A percentile compares a stretch with the other conserved stretches of the same genome.
Conservation (phyloP, 2,113 vertebrate species). For the Callocephalon fimbriatum region DNA sequence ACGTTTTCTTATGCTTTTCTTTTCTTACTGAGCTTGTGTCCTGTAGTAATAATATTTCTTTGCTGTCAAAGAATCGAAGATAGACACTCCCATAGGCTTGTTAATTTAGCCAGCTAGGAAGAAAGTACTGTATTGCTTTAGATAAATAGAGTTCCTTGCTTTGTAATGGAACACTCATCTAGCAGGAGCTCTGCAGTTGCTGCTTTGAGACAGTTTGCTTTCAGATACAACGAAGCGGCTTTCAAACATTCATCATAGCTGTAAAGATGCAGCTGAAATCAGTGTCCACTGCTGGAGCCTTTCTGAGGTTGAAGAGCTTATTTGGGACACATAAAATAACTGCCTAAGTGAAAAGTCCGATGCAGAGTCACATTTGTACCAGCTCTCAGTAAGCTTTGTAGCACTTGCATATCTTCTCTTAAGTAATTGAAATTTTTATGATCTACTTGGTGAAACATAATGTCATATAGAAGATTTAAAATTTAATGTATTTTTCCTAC, state of each 20-base stretch:
- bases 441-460: background rate
- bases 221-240: background rate
- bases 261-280: background rate
- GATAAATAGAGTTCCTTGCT: background rate
- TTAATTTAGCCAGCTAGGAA: background rate
- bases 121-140: background rate
- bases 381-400: background rate
- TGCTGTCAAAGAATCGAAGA: background rate
- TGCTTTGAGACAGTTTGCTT: background rate
- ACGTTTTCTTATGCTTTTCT: background rate
- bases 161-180: background rate
- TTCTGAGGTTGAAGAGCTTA: background rate
- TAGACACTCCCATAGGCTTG: background rate
- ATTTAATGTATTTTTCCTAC: background rate
- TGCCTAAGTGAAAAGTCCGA: background rate
- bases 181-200: background rate
- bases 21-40: background rate
- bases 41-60: background rate
- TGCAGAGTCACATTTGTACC: background rate
- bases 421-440: background rate
- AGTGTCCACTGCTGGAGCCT: background rate
- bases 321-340: background rate
- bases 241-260: background rate
- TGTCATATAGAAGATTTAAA: slow-evolving; percentile 21
- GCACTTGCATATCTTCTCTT: background rate